Evolutionary conservation across 2,888 invertebrate genomes (phyloP).

Genomic region (Orchesella flavescens): DNA sequence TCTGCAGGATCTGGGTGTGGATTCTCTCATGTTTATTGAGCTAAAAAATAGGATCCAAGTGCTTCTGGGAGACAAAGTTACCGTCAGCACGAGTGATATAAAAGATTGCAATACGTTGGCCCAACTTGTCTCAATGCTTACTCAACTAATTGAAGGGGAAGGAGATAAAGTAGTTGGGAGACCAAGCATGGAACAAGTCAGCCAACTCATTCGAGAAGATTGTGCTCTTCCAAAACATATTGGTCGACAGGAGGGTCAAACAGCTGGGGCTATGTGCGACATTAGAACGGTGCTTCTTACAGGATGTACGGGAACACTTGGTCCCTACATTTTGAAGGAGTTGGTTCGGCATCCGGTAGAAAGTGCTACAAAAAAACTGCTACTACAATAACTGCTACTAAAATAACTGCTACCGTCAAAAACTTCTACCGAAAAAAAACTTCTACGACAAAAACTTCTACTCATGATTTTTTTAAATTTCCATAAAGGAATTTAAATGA

Average conservation of each 20-base stretch:
- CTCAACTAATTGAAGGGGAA: too few species aligned
- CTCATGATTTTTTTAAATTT: too few species aligned
- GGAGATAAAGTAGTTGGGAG: not conserved
- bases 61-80: not conserved
- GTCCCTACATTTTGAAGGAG: conserved; percentile 46
- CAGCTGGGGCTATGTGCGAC: too few species aligned
- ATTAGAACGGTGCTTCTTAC: too few species aligned
- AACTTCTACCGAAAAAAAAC: too few species aligned
- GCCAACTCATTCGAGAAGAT: not conserved
- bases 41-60: not conserved
- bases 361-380: too few species aligned
- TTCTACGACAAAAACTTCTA: too few species aligned
- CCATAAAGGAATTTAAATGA: too few species aligned
- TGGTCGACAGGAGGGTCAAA: too few species aligned
- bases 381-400: too few species aligned
- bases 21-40: conserved; percentile 12
- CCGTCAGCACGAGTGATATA: not conserved
- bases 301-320: conserved; percentile 30
- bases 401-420: too few species aligned
- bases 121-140: not conserved
- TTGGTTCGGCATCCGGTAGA: too few species aligned
- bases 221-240: not conserved
- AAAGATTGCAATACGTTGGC: not conserved
- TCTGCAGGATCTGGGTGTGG: not conserved
- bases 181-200: not conserved